Percentiles rank a stretch among this genome's conserved stretches.
phyloP scores from a whole-genome alignment of 2,797 vertebrate species.

The Ispidina lecontei region DNA sequence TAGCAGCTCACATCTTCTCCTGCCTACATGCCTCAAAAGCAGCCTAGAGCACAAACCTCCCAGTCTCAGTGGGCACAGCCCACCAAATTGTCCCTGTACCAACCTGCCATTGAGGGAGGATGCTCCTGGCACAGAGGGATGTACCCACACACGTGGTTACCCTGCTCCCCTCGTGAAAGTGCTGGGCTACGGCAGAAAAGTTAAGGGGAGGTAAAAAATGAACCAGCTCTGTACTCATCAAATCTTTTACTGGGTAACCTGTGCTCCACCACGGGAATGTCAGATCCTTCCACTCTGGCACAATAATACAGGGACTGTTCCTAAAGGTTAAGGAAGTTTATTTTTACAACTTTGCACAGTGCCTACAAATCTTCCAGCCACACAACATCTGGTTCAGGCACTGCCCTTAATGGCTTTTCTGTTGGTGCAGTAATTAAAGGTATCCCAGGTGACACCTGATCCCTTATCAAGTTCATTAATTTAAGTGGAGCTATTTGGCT shows the following conservation, averaged over 20 bases:
- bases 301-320: constrained; percentile 46
- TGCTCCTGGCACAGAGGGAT: background rate
- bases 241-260: background rate
- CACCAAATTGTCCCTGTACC: background rate
- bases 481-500: constrained; percentile 65
- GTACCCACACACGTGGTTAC: background rate
- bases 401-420: constrained; percentile 64
- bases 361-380: constrained; percentile 54
- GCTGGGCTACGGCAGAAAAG: background rate
- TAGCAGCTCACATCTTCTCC: background rate
- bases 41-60: background rate
- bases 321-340: constrained; percentile 51
- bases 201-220: background rate
- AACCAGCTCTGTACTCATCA: background rate
- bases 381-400: constrained; percentile 49
- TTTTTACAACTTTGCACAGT: constrained; percentile 53
- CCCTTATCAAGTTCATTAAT: constrained; percentile 71
- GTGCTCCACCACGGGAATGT: background rate
- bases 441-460: constrained; percentile 67
- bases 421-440: constrained; percentile 70
- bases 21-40: background rate
- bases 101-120: background rate
- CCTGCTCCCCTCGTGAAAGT: background rate
- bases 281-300: background rate
- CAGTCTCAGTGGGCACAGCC: background rate